Percentiles rank a stretch among this genome's conserved stretches.
Conservation (phyloP, 1,140 invertebrate genomes). For the Danaus melanippus region DNA sequence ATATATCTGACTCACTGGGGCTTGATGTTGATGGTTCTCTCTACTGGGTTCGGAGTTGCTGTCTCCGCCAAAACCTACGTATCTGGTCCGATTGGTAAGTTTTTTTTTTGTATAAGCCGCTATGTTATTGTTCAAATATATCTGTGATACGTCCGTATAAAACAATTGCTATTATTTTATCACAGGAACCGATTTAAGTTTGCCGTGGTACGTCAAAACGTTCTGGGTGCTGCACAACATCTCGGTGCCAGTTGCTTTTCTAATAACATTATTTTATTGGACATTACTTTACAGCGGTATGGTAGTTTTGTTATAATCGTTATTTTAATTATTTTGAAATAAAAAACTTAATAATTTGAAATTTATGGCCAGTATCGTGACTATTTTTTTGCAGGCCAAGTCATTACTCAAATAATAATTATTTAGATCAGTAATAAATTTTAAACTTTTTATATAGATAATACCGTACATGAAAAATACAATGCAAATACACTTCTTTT, state of each 20-base stretch:
- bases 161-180: conserved; percentile 18
- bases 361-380: too few species aligned
- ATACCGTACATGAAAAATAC: too few species aligned
- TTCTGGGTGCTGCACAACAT: conserved; percentile 78
- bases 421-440: too few species aligned
- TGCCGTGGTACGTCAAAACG: conserved; percentile 71
- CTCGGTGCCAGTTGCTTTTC: conserved; percentile 73
- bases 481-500: neutral
- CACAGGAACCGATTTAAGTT: conserved; percentile 40
- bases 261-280: conserved; percentile 80
- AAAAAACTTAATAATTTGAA: too few species aligned
- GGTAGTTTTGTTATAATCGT: conserved; percentile 6
- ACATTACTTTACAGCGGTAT: conserved; percentile 68
- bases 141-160: neutral
- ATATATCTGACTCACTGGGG: conserved; percentile 65
- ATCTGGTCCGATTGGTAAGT: conserved; percentile 56
- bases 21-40: conserved; percentile 32
- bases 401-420: too few species aligned
- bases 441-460: too few species aligned
- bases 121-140: conserved; percentile 1
- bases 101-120: conserved; percentile 1
- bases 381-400: too few species aligned
- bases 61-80: conserved; percentile 49
- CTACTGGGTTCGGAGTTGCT: conserved; percentile 43
- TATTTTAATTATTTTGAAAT: too few species aligned